Evolutionary conservation across 64 coral and sea anemone species (phyloP).

Genomic region (Montipora capricornis): DNA sequence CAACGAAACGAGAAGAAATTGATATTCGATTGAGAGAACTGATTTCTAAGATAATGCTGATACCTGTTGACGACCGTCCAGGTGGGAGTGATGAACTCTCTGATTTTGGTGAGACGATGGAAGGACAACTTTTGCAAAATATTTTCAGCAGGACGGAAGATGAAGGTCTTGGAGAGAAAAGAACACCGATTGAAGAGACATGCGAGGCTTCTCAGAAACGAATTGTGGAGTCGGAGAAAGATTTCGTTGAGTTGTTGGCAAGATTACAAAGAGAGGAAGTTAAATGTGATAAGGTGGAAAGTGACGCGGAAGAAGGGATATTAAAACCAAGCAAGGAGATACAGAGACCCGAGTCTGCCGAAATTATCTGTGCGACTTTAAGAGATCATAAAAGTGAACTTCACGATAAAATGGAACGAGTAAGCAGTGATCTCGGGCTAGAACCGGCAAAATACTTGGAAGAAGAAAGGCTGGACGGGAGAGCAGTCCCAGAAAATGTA

Average conservation of each 20-base stretch:
- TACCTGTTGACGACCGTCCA: neutral
- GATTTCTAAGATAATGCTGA: neutral
- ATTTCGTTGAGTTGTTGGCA: conserved; percentile 58
- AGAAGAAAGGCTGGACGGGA: conserved; percentile 14
- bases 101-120: neutral
- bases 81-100: neutral
- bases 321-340: neutral
- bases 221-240: conserved; percentile 26
- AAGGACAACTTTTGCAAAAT: conserved; percentile 23
- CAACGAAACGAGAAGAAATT: neutral
- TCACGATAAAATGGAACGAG: neutral
- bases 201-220: neutral
- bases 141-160: neutral
- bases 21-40: conserved; percentile 23
- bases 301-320: neutral
- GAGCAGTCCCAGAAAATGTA: neutral
- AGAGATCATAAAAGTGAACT: neutral
- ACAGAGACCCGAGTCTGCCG: neutral
- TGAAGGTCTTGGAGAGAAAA: neutral
- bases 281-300: neutral
- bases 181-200: conserved; percentile 32
- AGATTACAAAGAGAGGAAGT: conserved; percentile 22
- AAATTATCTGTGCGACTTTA: neutral
- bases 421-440: neutral
- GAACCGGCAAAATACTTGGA: neutral